phyloP scores from a whole-genome alignment of 2,888 invertebrate genomes.

The Dioctria rufipes region DNA sequence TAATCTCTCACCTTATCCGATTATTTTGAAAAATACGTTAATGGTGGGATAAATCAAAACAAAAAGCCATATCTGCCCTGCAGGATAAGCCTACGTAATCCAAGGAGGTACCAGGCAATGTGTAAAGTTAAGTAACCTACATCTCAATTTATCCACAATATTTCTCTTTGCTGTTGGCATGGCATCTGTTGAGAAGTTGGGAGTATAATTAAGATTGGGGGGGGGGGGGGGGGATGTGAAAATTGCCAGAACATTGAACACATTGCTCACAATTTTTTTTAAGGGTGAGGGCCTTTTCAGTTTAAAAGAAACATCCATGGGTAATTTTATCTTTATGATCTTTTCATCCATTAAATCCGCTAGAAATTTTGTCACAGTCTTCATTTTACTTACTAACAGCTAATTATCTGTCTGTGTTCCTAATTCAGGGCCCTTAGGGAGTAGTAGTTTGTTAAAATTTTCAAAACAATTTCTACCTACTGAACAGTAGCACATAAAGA shows the following conservation, averaged over 20 bases:
- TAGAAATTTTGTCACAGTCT: background rate
- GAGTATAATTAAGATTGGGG: background rate
- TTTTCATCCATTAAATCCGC: background rate
- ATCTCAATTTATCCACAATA: constrained; percentile 11
- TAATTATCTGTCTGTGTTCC: constrained; percentile 28
- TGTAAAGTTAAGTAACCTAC: too few relatives aligned
- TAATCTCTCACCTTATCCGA: constrained; percentile 6
- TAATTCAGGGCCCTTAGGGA: constrained; percentile 30
- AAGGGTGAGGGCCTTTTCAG: background rate
- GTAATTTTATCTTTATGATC: background rate
- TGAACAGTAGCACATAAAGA: too few relatives aligned
- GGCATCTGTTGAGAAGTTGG: background rate
- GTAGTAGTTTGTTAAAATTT: constrained; percentile 6
- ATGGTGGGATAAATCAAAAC: constrained; percentile 25
- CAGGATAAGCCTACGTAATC: background rate
- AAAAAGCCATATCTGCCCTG: background rate
- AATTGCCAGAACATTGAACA: constrained; percentile 7
- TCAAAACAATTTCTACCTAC: background rate
- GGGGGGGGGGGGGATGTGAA: background rate
- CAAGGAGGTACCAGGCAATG: background rate
- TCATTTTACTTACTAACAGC: background rate
- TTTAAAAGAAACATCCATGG: background rate
- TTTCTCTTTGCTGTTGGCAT: background rate
- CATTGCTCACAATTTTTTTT: constrained; percentile 7
- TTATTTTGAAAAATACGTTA: constrained; percentile 35